Evolutionary conservation across 1,140 invertebrate genomes (phyloP).

Genomic region (Dendrolimus punctatus): DNA sequence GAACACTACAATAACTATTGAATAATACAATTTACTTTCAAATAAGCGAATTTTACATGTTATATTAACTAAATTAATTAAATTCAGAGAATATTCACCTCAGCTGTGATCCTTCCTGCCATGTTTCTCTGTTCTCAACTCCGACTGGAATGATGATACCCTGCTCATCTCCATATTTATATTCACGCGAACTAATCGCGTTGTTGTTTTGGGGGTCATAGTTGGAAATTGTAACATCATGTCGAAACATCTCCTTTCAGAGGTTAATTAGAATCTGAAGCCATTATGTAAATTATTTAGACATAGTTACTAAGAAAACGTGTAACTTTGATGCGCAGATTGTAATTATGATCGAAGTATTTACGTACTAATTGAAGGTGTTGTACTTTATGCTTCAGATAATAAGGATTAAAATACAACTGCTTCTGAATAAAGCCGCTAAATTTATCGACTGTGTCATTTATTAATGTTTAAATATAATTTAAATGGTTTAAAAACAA

Average conservation of each 20-base stretch:
- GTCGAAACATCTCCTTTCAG: slow-evolving; percentile 18
- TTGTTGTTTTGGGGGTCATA: slow-evolving; percentile 29
- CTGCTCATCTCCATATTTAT: slow-evolving; percentile 22
- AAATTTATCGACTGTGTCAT: no score
- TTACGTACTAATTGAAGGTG: no score
- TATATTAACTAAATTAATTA: not conserved
- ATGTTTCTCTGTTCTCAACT: slow-evolving; percentile 30
- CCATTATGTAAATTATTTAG: slow-evolving; percentile 18
- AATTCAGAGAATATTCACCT: slow-evolving; percentile 20
- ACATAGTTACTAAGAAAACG: slow-evolving; percentile 4
- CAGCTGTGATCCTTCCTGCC: slow-evolving; percentile 48
- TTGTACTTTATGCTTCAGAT: no score
- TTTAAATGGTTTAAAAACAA: no score
- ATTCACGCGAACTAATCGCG: slow-evolving; percentile 19
- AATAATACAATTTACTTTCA: no score
- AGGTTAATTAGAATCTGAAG: slow-evolving; percentile 24
- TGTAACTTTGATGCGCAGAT: slow-evolving; percentile 2
- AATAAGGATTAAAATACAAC: no score
- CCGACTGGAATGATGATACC: slow-evolving; percentile 15
- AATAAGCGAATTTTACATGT: no score
- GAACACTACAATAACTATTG: no score
- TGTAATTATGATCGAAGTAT: no score
- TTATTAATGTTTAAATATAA: no score
- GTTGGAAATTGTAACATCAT: slow-evolving; percentile 18
- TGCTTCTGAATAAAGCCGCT: no score